phyloP scores from a whole-genome alignment of 2,113 vertebrate species.

The Onychorhynchus coronatus region DNA sequence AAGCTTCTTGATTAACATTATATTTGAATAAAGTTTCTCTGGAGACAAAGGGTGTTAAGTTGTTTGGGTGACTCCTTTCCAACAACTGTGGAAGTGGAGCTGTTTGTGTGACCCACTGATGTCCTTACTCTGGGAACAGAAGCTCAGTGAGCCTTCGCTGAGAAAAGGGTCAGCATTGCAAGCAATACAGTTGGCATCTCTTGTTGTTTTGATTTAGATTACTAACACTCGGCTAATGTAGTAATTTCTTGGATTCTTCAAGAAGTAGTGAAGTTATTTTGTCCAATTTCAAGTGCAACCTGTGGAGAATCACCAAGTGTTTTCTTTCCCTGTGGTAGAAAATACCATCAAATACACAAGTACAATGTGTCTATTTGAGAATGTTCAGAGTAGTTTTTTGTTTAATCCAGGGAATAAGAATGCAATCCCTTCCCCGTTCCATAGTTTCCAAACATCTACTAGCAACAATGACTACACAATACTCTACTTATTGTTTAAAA shows the following conservation, averaged over 20 bases:
- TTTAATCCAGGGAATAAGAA: background rate
- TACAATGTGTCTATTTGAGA: background rate
- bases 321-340: background rate
- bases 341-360: background rate
- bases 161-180: background rate
- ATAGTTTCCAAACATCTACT: background rate
- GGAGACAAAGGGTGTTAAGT: background rate
- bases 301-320: background rate
- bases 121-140: background rate
- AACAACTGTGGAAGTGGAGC: background rate
- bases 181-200: background rate
- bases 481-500: background rate
- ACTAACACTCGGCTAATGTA: background rate
- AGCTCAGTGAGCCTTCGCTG: background rate
- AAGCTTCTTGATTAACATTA: background rate
- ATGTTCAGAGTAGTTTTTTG: background rate
- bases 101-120: rapidly evolving
- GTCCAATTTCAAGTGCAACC: background rate
- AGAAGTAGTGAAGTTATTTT: background rate
- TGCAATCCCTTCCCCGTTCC: background rate
- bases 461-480: background rate
- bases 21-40: background rate
- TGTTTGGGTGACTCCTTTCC: background rate
- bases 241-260: background rate
- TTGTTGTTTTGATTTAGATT: background rate